Percentiles rank a stretch among this genome's conserved stretches.
Conservation (phyloP, 2,888 invertebrate genomes). For the Oligia latruncula region DNA sequence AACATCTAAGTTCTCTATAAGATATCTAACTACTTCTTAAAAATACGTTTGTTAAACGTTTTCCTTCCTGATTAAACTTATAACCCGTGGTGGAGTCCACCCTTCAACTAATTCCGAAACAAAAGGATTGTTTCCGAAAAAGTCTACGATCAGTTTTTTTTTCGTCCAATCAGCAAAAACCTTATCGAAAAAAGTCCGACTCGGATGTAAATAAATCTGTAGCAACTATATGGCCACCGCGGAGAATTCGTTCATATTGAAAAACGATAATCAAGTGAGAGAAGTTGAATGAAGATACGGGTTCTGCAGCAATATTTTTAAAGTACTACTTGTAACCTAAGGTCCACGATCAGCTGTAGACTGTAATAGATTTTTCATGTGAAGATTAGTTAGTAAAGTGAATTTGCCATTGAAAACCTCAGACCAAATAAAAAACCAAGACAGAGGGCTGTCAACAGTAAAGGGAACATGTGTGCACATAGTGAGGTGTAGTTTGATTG, state of each 20-base stretch:
- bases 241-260: slow-evolving; percentile 69
- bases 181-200: slow-evolving; percentile 79
- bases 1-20: neutral
- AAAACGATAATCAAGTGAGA: slow-evolving; percentile 61
- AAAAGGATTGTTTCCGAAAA: slow-evolving; percentile 80
- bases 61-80: neutral
- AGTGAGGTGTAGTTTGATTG: no score
- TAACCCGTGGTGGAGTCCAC: slow-evolving; percentile 57
- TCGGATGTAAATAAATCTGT: slow-evolving; percentile 86
- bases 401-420: no score
- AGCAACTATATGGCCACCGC: slow-evolving; percentile 85
- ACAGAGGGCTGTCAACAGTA: no score
- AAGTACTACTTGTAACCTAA: no score
- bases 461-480: no score
- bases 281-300: neutral
- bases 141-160: slow-evolving; percentile 77
- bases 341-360: no score
- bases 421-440: no score
- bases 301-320: slow-evolving; percentile 44
- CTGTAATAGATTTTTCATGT: neutral
- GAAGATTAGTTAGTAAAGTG: neutral
- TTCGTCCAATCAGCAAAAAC: slow-evolving; percentile 85
- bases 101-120: slow-evolving; percentile 75
- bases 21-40: neutral
- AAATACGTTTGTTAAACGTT: neutral